Base-by-base conservation (phyloP, 1,140 invertebrate species). In the Melipona quadrifasciata region DNA sequence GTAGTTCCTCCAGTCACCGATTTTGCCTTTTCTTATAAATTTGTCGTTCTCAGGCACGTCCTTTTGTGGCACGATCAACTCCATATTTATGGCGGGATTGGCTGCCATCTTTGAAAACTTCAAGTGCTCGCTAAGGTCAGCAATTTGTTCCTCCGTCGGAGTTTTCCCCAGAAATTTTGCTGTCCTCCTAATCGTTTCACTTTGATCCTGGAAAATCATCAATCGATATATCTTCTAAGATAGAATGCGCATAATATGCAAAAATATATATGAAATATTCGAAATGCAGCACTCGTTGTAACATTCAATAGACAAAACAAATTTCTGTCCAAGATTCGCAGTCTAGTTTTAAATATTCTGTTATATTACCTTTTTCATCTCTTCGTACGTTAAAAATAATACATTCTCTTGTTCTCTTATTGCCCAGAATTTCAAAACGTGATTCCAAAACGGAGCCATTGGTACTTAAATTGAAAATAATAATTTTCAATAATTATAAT, bases 1-100 rank as follows among this genome's bases (percentile, higher is more conserved):
- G 85, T 97, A 96, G 93, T 98, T 97, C 85, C 96, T 96, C 97
- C 97, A 98, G 91, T 98, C 97, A 0, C 98, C 98, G 51, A 98
- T 96, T 93, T 97, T 96, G 0, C 98, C 98, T 90, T 97, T 97
- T 24, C 97, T 95, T 78, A 98, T 97, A 90, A 98, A 98, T 89
- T 96, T 96, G 0, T 95, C 91, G 58, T 96, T 94, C 0, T 95
- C 93, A 73, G 95, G 92, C 0, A 94, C 94, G 61, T 95, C 95
- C 21, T 94, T 95, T 10, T 95, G 94, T 64, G 95, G 94, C 1
- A 97, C 89, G 24, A 97, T 93, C 4, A 95, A 93, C 85, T 97
- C 96, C 84, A 97, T 91, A 91, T 98, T 98, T 1, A 97, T 95
- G 1, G 96, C 96, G n/a, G 96, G 95, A 92, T 98, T 98, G 1